phyloP scores from a whole-genome alignment of 2,888 invertebrate genomes.

The Elmis aenea region DNA sequence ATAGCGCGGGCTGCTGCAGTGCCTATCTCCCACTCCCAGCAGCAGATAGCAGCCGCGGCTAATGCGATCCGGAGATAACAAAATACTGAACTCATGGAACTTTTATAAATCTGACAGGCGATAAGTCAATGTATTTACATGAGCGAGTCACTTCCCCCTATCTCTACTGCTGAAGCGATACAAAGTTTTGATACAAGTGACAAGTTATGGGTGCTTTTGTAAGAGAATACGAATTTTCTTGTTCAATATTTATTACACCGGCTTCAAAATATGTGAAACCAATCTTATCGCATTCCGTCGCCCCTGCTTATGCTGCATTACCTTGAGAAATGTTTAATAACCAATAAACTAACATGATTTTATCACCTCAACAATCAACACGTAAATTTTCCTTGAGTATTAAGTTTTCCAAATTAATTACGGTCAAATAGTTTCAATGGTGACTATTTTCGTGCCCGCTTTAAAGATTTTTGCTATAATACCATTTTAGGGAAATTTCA shows the following conservation, averaged over 20 bases:
- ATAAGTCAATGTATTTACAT: slow-evolving; percentile 39
- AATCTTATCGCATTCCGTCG: not conserved
- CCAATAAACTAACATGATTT: too few relatives aligned
- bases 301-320: too few relatives aligned
- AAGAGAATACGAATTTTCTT: slow-evolving; percentile 12
- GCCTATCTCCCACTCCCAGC: slow-evolving; percentile 27
- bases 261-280: not conserved
- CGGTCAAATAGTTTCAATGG: too few relatives aligned
- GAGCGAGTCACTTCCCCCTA: slow-evolving; percentile 31
- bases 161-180: slow-evolving; percentile 21
- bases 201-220: slow-evolving; percentile 21
- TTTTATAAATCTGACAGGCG: slow-evolving; percentile 40
- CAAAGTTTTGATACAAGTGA: slow-evolving; percentile 18
- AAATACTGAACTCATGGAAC: slow-evolving; percentile 36
- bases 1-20: slow-evolving; percentile 26
- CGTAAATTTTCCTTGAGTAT: too few relatives aligned
- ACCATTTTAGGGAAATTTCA: too few relatives aligned
- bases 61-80: slow-evolving; percentile 41
- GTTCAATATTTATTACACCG: not conserved
- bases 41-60: slow-evolving; percentile 34
- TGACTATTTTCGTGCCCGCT: too few relatives aligned
- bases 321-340: too few relatives aligned
- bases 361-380: too few relatives aligned
- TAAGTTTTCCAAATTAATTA: too few relatives aligned
- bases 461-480: too few relatives aligned